Conservation (phyloP, 2,888 invertebrate species). For the Unio delphinus region DNA sequence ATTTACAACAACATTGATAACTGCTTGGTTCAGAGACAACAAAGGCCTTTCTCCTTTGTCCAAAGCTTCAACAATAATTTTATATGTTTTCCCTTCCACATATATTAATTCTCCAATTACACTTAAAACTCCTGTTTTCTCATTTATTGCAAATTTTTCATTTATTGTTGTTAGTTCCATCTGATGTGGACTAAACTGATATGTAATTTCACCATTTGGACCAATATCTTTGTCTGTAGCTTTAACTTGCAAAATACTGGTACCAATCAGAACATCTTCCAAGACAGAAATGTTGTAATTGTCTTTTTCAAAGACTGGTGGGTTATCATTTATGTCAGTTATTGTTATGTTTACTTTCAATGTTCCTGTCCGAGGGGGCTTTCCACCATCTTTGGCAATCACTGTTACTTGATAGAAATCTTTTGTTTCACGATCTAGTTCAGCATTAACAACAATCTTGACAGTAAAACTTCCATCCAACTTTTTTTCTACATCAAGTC, state of each 20-base stretch:
- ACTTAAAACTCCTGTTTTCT: constrained; percentile 51
- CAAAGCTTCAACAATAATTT: constrained; percentile 53
- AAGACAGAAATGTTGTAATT: constrained; percentile 49
- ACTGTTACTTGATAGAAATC: constrained; percentile 51
- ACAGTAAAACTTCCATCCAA: constrained; percentile 45
- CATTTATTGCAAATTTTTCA: constrained; percentile 50
- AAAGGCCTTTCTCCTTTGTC: constrained; percentile 52
- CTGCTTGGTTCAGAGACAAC: constrained; percentile 43
- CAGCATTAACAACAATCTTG: constrained; percentile 45
- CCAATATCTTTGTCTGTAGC: constrained; percentile 90
- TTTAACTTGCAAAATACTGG: constrained; percentile 75
- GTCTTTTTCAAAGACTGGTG: constrained; percentile 44
- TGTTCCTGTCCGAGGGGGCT: constrained; percentile 45
- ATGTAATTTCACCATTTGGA: constrained; percentile 77
- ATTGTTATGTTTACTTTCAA: constrained; percentile 53
- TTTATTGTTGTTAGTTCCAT: constrained; percentile 34
- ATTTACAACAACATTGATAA: constrained; percentile 76
- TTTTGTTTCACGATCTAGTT: constrained; percentile 55
- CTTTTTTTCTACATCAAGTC: constrained; percentile 32
- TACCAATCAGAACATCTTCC: constrained; percentile 45
- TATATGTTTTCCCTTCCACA: constrained; percentile 46
- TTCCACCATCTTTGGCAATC: constrained; percentile 59
- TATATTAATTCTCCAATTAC: constrained; percentile 51
- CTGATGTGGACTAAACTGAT: constrained; percentile 65
- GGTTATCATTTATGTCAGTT: constrained; percentile 60